phyloP scores from a whole-genome alignment of 2,888 invertebrate genomes.

The Alviniconcha strummeri region DNA sequence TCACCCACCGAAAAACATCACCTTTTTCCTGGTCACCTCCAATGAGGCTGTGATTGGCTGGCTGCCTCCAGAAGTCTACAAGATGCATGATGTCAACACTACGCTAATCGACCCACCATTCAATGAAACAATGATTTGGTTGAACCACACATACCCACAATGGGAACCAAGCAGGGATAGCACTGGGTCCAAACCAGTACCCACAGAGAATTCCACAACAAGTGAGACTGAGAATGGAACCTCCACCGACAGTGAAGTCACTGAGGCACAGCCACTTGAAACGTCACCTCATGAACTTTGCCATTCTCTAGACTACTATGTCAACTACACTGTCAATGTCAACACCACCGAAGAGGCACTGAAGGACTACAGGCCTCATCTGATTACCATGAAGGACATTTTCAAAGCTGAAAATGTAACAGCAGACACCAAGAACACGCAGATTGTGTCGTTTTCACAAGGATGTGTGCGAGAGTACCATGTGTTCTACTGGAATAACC shows the following conservation, averaged over 20 bases:
- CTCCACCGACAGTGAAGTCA: background rate
- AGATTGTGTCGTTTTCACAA: slow-evolving; percentile 34
- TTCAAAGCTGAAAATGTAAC: slow-evolving; percentile 1
- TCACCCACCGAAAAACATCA: slow-evolving; percentile 50
- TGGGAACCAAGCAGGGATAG: background rate
- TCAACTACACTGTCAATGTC: slow-evolving; percentile 33
- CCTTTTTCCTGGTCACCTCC: slow-evolving; percentile 38
- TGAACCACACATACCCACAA: slow-evolving; percentile 6
- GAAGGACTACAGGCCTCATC: background rate
- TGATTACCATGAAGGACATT: slow-evolving; percentile 15
- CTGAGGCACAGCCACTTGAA: background rate
- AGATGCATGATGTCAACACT: slow-evolving; percentile 34
- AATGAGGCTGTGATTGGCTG: slow-evolving; percentile 49
- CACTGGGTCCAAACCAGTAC: background rate
- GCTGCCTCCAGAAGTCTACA: slow-evolving; percentile 47
- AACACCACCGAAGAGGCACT: background rate
- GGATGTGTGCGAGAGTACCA: slow-evolving; percentile 40
- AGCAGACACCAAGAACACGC: background rate
- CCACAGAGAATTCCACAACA: background rate
- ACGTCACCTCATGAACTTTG: slow-evolving; percentile 6
- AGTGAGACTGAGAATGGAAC: background rate
- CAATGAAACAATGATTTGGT: slow-evolving; percentile 7
- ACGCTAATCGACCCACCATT: background rate
- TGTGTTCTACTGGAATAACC: slow-evolving; percentile 28
- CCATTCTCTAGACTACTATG: slow-evolving; percentile 30